These are phyloP conservation scores for Siphonodentalium dalli DNA, from an alignment of 2,888 invertebrate species.

Conservation along the genomic window DNA sequence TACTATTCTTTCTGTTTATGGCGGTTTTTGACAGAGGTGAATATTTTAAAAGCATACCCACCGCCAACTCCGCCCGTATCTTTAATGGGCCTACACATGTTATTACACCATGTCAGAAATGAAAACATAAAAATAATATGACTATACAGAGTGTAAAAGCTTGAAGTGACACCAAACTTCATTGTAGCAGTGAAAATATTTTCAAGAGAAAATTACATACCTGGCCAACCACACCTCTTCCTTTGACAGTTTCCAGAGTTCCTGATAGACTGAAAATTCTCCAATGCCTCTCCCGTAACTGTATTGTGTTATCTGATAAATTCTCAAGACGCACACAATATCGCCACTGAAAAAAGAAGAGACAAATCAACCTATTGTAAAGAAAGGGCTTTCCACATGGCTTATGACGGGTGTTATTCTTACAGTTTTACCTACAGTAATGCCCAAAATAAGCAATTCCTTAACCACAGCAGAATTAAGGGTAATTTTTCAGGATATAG, in stretches of 20 bases:
- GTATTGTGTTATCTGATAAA: slow-evolving; percentile 83
- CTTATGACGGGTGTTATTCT: neutral
- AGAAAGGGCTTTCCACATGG: neutral
- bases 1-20: too few species aligned
- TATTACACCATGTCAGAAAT: too few species aligned
- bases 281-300: slow-evolving; percentile 96
- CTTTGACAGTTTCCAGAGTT: slow-evolving; percentile 89
- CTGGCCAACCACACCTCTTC: slow-evolving; percentile 93
- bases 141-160: too few species aligned
- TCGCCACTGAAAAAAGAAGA: slow-evolving; percentile 75
- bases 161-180: neutral
- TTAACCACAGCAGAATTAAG: too few species aligned
- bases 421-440: too few species aligned
- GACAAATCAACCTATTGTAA: neutral
- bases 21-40: too few species aligned
- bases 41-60: too few species aligned
- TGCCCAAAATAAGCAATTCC: too few species aligned
- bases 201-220: slow-evolving; percentile 33
- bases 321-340: slow-evolving; percentile 98
- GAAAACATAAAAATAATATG: too few species aligned
- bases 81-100: too few species aligned
- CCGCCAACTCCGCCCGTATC: too few species aligned
- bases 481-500: too few species aligned
- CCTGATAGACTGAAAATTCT: slow-evolving; percentile 87
- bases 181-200: neutral